Percentiles rank a stretch among this genome's conserved stretches.
Conservation (phyloP, 1,140 invertebrate genomes). For the Charaxes varanes region DNA sequence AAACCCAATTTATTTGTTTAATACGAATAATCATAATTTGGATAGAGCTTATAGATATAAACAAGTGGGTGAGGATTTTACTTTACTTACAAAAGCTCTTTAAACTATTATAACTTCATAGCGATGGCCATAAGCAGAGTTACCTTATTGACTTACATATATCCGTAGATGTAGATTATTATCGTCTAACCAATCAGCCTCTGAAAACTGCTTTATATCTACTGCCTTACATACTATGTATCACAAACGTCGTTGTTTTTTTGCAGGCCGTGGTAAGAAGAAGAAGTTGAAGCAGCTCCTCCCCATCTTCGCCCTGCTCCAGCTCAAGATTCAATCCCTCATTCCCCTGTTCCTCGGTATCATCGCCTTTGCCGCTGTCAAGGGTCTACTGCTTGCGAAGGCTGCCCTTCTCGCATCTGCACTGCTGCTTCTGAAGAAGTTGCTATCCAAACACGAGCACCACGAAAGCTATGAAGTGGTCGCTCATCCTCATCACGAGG, state of each 20-base stretch:
- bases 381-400: slow-evolving; percentile 87
- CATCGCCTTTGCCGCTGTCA: slow-evolving; percentile 86
- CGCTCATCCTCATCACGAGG: slow-evolving; percentile 78
- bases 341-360: slow-evolving; percentile 86
- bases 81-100: too few species aligned
- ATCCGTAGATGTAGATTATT: slow-evolving; percentile 7
- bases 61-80: too few species aligned
- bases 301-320: slow-evolving; percentile 83
- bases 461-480: slow-evolving; percentile 84
- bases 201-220: too few species aligned
- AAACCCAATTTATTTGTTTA: too few species aligned
- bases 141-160: slow-evolving; percentile 5
- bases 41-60: too few species aligned
- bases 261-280: slow-evolving; percentile 82
- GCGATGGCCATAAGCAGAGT: too few species aligned
- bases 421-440: slow-evolving; percentile 85
- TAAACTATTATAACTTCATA: too few species aligned
- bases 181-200: too few species aligned
- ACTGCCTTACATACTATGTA: neutral
- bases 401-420: slow-evolving; percentile 84
- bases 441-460: slow-evolving; percentile 81
- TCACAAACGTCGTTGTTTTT: slow-evolving; percentile 2
- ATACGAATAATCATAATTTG: too few species aligned
- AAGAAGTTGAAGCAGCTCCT: slow-evolving; percentile 82
- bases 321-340: slow-evolving; percentile 85